Percentiles rank a stretch among this genome's conserved stretches.
phyloP scores from a whole-genome alignment of 2,113 vertebrate species.

The Sebastes schlegelii region DNA sequence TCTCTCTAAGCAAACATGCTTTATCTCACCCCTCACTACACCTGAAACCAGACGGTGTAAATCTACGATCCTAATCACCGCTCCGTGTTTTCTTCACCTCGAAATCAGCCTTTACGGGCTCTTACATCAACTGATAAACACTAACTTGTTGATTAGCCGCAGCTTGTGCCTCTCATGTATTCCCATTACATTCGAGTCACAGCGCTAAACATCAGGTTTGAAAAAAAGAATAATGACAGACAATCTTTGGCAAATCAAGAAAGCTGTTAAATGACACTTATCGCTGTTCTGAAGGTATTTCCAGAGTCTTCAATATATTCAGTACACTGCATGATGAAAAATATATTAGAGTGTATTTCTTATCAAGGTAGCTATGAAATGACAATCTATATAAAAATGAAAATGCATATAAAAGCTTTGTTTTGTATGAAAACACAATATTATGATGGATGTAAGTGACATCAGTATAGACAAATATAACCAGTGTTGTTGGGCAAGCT shows the following conservation, averaged over 20 bases:
- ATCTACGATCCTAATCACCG: constrained; percentile 70
- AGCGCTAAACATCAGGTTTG: background rate
- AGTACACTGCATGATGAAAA: background rate
- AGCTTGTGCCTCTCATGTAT: background rate
- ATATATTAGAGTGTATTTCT: background rate
- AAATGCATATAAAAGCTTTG: background rate
- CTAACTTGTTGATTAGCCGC: constrained; percentile 24
- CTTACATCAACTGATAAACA: constrained; percentile 43
- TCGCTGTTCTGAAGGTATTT: background rate
- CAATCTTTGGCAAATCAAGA: background rate
- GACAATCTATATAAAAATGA: background rate
- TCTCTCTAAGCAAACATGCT: constrained; percentile 84
- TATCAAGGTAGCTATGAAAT: background rate
- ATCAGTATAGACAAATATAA: background rate
- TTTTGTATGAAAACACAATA: background rate
- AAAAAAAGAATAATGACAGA: background rate
- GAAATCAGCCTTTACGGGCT: constrained; percentile 37
- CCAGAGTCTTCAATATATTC: background rate
- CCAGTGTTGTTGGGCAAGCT: too few species aligned
- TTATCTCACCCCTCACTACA: constrained; percentile 88
- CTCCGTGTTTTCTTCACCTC: constrained; percentile 27
- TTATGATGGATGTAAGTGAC: background rate
- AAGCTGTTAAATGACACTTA: background rate
- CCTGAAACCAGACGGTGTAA: constrained; percentile 80
- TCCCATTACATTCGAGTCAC: background rate